Percentiles rank a stretch among this genome's conserved stretches.
Conservation (phyloP, 2,797 vertebrate species). For the Lithobates pipiens region DNA sequence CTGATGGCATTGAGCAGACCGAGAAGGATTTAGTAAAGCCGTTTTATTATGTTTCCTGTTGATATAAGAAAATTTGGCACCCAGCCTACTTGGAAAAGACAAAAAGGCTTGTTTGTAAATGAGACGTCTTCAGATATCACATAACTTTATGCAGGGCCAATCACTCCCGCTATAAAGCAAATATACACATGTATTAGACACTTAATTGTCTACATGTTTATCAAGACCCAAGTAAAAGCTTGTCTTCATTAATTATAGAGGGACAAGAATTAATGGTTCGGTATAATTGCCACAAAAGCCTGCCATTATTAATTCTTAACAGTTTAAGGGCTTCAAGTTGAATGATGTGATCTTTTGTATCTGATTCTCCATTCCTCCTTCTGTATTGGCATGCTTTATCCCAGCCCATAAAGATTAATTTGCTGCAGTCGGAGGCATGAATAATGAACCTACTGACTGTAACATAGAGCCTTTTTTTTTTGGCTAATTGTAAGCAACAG, state of each 20-base stretch:
- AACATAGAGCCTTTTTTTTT: constrained; percentile 33
- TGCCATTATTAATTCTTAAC: constrained; percentile 62
- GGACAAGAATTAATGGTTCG: constrained; percentile 63
- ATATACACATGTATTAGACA: constrained; percentile 62
- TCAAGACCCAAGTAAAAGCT: constrained; percentile 65
- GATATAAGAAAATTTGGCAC: constrained; percentile 81
- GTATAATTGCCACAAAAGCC: constrained; percentile 60
- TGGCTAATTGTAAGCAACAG: no score
- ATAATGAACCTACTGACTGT: constrained; percentile 54
- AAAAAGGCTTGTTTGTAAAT: constrained; percentile 78
- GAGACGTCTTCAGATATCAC: constrained; percentile 68
- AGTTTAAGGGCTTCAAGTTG: constrained; percentile 59
- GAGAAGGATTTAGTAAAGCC: not conserved
- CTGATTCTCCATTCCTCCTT: constrained; percentile 47
- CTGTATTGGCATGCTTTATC: constrained; percentile 52
- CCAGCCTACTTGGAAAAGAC: constrained; percentile 71
- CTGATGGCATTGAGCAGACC: constrained; percentile 13
- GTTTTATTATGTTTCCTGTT: not conserved
- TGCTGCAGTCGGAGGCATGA: constrained; percentile 47
- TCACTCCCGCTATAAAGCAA: constrained; percentile 67
- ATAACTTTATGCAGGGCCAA: constrained; percentile 65
- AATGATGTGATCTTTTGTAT: constrained; percentile 59
- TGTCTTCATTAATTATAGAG: constrained; percentile 75
- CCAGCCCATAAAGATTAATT: constrained; percentile 58
- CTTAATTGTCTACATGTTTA: constrained; percentile 64